Base-by-base conservation (phyloP, 2,888 invertebrate genomes). In the Drosophila siamana region DNA sequence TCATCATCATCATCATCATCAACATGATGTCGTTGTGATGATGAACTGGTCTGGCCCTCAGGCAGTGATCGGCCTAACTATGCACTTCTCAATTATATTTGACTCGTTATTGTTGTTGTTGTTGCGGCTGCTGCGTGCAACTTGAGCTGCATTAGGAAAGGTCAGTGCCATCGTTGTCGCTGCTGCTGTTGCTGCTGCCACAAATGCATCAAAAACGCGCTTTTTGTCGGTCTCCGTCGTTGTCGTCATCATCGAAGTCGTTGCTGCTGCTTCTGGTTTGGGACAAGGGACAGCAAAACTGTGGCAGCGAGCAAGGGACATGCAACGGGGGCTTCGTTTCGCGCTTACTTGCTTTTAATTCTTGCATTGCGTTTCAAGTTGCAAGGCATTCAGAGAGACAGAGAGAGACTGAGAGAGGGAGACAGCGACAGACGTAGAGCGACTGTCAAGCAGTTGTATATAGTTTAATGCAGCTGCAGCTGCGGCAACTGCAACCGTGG, bases 171-270 rank as follows among this genome's bases (percentile, higher is more conserved):
- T 69, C 78, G 70, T 54, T 52, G 67, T 7, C 30, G 48, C 9
- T 11, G 41, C 9, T 8, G 41, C 52, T 71, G 74, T 63, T 59
- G 74, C 68, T 72, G 69, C 63, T 76, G 88, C 86, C 89, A 70
- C 88, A 87, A 88, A 88, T 88, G 87, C 84, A 88, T 85, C 89
- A 88, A 86, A 41, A 88, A 86, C 87, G 87, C 84, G 86, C 81
- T 86, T 84, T 84, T 78, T 80, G 82, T 82, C 69, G 88, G 71
- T 74, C 67, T 74, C 71, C 54, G 69, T 59, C 64, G 68, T 33
- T 38, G 62, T 52, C 60, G 52, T 70, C 61, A 52, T 36, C 54
- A 65, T 54, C 47, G 69, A 33, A 48, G 63, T 56, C 55, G 64
- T 54, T 57, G 64, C 56, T 66, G 72, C 47, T 67, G 68, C 38